Evolutionary conservation across 2,113 vertebrate species (phyloP).

Genomic region (Sciurus niger): DNA sequence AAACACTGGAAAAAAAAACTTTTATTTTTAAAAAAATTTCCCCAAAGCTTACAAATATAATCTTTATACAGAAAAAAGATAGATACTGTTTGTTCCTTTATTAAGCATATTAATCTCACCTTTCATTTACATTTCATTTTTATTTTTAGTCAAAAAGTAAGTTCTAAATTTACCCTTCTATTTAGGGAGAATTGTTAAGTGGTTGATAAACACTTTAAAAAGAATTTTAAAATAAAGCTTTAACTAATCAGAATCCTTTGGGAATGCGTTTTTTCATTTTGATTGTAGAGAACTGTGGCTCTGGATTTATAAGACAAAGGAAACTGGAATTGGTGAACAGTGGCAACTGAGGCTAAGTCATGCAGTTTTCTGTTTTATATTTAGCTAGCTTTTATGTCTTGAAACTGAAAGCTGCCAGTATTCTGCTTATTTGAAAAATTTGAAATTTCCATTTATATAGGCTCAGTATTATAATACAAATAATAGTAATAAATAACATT

Average conservation of each 20-base stretch:
- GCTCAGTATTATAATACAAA: neutral
- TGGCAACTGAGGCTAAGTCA: neutral
- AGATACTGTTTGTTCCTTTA: slow-evolving; percentile 24
- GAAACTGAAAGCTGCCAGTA: neutral
- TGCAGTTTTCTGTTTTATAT: neutral
- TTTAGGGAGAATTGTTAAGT: slow-evolving; percentile 26
- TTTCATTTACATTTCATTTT: slow-evolving; percentile 44
- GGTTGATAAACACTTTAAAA: neutral
- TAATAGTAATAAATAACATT: neutral
- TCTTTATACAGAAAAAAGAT: neutral
- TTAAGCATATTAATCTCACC: neutral
- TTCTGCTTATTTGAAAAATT: neutral
- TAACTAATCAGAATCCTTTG: slow-evolving; percentile 7
- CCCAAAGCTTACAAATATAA: neutral
- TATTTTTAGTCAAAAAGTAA: slow-evolving; percentile 46
- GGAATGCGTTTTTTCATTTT: slow-evolving; percentile 27
- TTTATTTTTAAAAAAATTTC: neutral
- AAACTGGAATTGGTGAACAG: neutral
- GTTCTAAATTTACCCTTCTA: slow-evolving; percentile 4
- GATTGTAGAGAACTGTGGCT: neutral
- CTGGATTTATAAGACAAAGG: slow-evolving; percentile 5
- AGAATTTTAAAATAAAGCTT: neutral
- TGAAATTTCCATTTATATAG: neutral
- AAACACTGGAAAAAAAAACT: neutral
- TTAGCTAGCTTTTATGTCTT: neutral